A percentile compares a stretch with the other conserved stretches of the same genome.
Evolutionary conservation across 1,140 invertebrate genomes (phyloP).

Genomic region (Acarapis woodi): DNA sequence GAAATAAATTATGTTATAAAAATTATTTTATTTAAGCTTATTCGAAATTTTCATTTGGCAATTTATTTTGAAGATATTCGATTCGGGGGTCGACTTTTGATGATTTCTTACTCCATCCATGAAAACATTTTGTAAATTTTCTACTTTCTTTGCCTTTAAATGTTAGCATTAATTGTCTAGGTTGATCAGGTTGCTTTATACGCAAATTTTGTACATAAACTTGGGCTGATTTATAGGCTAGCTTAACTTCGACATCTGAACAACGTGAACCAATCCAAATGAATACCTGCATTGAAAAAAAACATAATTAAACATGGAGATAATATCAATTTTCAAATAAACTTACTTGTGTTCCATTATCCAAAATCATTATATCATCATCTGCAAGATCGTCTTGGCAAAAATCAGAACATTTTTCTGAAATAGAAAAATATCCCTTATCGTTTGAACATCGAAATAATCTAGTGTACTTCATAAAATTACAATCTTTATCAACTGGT

Average conservation of each 20-base stretch:
- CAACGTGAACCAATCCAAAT: slow-evolving; percentile 85
- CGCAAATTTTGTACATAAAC: slow-evolving; percentile 93
- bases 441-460: slow-evolving; percentile 97
- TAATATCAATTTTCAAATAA: no score
- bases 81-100: slow-evolving; percentile 9
- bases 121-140: slow-evolving; percentile 90
- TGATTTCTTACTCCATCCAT: slow-evolving; percentile 52
- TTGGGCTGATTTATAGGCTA: slow-evolving; percentile 93
- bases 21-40: not conserved
- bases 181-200: slow-evolving; percentile 68
- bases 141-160: slow-evolving; percentile 84
- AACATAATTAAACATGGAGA: no score
- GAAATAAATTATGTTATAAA: not conserved
- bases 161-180: slow-evolving; percentile 75
- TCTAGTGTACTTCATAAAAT: slow-evolving; percentile 75
- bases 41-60: no score
- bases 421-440: slow-evolving; percentile 94
- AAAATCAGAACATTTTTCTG: slow-evolving; percentile 97
- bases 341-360: slow-evolving; percentile 89
- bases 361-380: slow-evolving; percentile 98
- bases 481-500: slow-evolving; percentile 58
- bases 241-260: slow-evolving; percentile 93
- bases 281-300: no score
- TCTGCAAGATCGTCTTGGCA: slow-evolving; percentile 98
- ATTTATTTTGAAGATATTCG: no score